phyloP scores from a whole-genome alignment of 2,797 vertebrate genomes.

The Trematomus bernacchii region DNA sequence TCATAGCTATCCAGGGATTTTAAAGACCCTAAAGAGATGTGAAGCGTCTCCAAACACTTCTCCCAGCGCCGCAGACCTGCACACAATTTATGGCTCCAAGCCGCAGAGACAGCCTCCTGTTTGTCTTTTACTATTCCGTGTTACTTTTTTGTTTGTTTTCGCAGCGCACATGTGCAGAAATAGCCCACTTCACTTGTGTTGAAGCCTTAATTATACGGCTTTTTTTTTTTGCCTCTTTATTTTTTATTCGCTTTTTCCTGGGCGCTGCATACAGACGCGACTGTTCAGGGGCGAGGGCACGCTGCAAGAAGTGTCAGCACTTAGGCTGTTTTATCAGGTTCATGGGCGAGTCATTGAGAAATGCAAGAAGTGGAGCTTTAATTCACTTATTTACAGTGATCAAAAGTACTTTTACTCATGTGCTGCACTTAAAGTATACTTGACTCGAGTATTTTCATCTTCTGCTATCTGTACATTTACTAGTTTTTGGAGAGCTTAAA shows the following conservation, averaged over 20 bases:
- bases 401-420: too few relatives aligned
- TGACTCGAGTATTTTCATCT: too few relatives aligned
- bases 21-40: too few relatives aligned
- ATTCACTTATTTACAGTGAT: not conserved
- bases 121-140: conserved; percentile 80
- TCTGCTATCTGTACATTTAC: too few relatives aligned
- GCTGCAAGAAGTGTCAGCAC: conserved; percentile 30
- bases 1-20: too few relatives aligned
- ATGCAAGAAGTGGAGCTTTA: not conserved
- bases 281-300: conserved; percentile 61
- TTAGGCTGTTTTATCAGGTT: too few relatives aligned
- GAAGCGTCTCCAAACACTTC: conserved; percentile 16
- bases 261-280: conserved; percentile 69
- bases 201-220: conserved; percentile 79
- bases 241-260: conserved; percentile 70
- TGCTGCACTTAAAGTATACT: too few relatives aligned
- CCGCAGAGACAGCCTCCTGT: conserved; percentile 79
- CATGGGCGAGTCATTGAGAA: too few relatives aligned
- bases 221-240: conserved; percentile 65
- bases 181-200: conserved; percentile 70
- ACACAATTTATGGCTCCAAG: conserved; percentile 79
- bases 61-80: conserved; percentile 68
- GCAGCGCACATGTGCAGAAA: conserved; percentile 75
- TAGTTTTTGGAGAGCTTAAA: too few relatives aligned
- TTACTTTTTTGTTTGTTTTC: conserved; percentile 82